Conservation (phyloP, 1,140 invertebrate genomes). For the Callitettix versicolor region DNA sequence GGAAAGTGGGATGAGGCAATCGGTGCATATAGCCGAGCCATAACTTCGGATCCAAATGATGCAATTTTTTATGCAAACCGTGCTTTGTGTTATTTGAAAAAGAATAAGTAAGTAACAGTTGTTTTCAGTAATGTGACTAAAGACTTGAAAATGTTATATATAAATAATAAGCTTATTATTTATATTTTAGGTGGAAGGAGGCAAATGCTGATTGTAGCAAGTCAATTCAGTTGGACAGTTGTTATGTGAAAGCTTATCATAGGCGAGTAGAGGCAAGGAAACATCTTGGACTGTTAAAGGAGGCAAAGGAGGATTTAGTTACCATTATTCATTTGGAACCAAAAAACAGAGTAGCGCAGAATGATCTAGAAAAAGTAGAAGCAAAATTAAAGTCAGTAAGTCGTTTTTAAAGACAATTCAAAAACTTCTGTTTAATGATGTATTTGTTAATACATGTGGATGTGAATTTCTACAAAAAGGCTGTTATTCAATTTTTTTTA, state of each 20-base stretch:
- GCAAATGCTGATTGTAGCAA: slow-evolving; percentile 65
- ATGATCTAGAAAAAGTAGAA: slow-evolving; percentile 24
- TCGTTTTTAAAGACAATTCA: slow-evolving; percentile 37
- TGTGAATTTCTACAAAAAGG: neutral
- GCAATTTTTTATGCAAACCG: slow-evolving; percentile 78
- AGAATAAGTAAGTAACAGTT: slow-evolving; percentile 65
- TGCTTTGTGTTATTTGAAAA: slow-evolving; percentile 76
- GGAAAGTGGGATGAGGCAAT: slow-evolving; percentile 71
- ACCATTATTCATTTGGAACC: slow-evolving; percentile 59
- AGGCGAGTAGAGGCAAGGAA: slow-evolving; percentile 59
- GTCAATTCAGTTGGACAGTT: slow-evolving; percentile 57
- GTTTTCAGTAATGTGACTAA: too few species aligned
- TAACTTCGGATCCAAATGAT: slow-evolving; percentile 63
- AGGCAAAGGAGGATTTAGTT: slow-evolving; percentile 55
- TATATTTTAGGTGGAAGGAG: slow-evolving; percentile 48
- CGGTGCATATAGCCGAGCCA: slow-evolving; percentile 66
- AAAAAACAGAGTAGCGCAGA: slow-evolving; percentile 38
- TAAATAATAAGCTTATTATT: too few species aligned
- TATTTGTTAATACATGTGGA: too few species aligned
- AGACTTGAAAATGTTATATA: too few species aligned
- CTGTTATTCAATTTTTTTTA: neutral
- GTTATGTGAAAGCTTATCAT: slow-evolving; percentile 71
- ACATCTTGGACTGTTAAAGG: slow-evolving; percentile 43
- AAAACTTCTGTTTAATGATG: neutral
- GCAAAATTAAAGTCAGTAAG: slow-evolving; percentile 28